Base-by-base conservation (phyloP, 2,113 vertebrate genomes). In the Protomyctophum bolini region DNA sequence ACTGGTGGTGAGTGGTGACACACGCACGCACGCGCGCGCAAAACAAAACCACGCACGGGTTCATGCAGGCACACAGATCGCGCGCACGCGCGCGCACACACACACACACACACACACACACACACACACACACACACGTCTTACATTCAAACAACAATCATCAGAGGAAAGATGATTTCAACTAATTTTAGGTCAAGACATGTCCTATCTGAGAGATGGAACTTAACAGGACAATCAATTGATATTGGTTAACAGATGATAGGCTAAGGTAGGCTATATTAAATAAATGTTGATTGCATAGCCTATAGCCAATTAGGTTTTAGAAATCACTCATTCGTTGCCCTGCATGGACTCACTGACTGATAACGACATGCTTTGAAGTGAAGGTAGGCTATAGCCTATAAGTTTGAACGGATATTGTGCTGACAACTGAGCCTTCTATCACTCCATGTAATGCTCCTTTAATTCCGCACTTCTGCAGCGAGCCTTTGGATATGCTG, bases 1-100 rank as follows among this genome's bases (percentile, higher is more conserved):
- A 75, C 66, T 74, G 84, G 79, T 84, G 83, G 62, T 75, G 74
- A 75, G 66, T 74, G 84, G 79, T 84, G 83, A 64, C 76, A 74
- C 68, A 64, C 76, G 6, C 15, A 8, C 67, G 56, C 49, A 10
- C 63, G 47, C 48, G 1, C 56, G 7, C 56, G 7, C 54, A 65
- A 82, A 66, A 59, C 58, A 66, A 76, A 51, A 21, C 21, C 21
- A 21, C 21, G 21, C 21, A 21, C 21, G 21, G 21, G 21, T 21
- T 21, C 21, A 21, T 21, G 74, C 68, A 64, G 74, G 6, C 15
- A 60, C n/a, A n/a, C n/a, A 29, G 21, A 21, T 21, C 2, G 78
- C 63, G 58, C 7, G 66, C 64, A 54, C 47, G 21, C 58, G 10
- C 54, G 48, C 51, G 10, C 11, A 8, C 8, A 63, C 6, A 6